A percentile compares a stretch with the other conserved stretches of the same genome.
These are phyloP conservation scores for Drosophila aldrichi DNA, from an alignment of 2,888 invertebrate genomes.

Conservation along the genomic window DNA sequence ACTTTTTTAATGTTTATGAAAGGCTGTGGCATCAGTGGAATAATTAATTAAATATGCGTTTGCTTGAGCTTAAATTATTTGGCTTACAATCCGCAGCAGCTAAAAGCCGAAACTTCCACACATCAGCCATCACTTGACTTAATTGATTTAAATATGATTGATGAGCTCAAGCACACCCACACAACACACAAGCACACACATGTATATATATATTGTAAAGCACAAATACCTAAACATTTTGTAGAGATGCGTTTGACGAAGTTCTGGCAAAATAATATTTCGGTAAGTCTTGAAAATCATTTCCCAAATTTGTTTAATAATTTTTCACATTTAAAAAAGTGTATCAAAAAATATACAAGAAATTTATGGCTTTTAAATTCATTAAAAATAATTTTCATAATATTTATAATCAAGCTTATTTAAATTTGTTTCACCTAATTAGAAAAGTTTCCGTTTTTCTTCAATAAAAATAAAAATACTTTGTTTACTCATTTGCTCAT, in stretches of 20 bases:
- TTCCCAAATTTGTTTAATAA: no score
- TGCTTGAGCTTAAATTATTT: conserved; percentile 53
- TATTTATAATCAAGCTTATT: no score
- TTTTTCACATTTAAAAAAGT: no score
- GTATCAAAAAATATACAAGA: no score
- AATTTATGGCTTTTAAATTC: no score
- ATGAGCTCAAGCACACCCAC: conserved; percentile 34
- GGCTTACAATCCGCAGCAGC: conserved; percentile 19
- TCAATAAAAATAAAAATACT: no score
- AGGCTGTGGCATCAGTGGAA: conserved; percentile 23
- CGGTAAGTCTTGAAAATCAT: no score
- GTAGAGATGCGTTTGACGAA: neutral
- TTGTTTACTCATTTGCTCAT: neutral
- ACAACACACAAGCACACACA: neutral
- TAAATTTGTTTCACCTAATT: no score
- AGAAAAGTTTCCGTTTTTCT: no score
- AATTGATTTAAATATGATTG: conserved; percentile 74
- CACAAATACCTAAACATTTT: neutral
- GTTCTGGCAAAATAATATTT: no score
- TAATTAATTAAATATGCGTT: conserved; percentile 64
- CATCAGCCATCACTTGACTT: conserved; percentile 44
- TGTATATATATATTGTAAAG: no score
- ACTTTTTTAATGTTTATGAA: conserved; percentile 57
- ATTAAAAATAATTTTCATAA: no score
- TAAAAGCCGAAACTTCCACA: conserved; percentile 29